Evolutionary conservation across 2,888 invertebrate species (phyloP), one percentile per base, ranked within the genome.

Genomic region (Apamea monoglypha): DNA sequence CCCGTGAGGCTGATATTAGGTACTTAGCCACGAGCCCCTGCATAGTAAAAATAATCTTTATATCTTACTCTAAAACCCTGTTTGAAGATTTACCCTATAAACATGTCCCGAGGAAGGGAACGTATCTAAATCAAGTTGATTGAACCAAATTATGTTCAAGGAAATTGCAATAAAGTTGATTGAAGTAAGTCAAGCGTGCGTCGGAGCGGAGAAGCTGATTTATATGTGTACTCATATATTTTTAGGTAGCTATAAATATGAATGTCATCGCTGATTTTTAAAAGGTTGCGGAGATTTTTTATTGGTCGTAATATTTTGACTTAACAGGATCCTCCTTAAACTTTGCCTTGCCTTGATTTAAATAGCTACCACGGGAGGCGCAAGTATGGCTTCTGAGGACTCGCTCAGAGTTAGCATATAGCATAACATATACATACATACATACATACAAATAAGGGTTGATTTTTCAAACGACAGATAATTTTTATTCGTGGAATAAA

Each of bases 131-230:
- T 88, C 79, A 80, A 75, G 72, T 84, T 67, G 82, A 88, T 86
- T 76, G 77, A 86, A 84, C 59, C 77, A 75, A 82, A 88, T 88
- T 84, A 86, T 78, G 74, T 82, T 72, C 66, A 56, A 78, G 88
- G 88, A 88, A 86, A 88, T 84, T 78, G 84, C 79, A 78, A 86
- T 82, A 74, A 86, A 78, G 66, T 86, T 84, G 82, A 87, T 87
- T 86, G 82, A 63, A 77, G 53, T 73, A 50, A 80, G 75, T 85
- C 80, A 83, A 76, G 68, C 70, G 32, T 66, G 84, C 61, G 61
- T 67, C 56, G 71, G 44, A 63, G 86, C 71, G 84, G 36, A 12
- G 56, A 25, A 47, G 47, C 72, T 79, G 83, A 86, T 79, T 86
- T 85, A 84, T 76, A 16, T 32, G 18, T 18, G n/a, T 47, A 0